Conservation (phyloP, 2,113 vertebrate species). For the Pseudorectes ferrugineus region DNA sequence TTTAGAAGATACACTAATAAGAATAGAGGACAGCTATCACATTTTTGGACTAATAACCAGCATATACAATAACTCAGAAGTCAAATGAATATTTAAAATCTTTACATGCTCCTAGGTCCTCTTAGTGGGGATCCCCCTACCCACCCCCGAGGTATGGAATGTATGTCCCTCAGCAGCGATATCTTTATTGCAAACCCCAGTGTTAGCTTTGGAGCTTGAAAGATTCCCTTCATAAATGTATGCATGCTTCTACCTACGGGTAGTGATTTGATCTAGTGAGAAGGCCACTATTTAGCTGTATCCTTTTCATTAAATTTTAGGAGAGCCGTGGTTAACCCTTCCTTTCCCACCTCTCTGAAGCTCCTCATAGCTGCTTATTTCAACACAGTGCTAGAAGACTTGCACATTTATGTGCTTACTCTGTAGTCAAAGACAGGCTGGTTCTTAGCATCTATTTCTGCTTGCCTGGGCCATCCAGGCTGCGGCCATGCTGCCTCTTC, state of each 20-base stretch:
- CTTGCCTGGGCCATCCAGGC: background rate
- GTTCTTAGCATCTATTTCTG: background rate
- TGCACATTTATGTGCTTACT: background rate
- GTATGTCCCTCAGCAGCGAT: background rate
- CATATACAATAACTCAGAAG: background rate
- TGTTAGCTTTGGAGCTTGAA: background rate
- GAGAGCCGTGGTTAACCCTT: background rate
- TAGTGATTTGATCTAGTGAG: background rate
- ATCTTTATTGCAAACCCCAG: background rate
- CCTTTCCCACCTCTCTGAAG: background rate
- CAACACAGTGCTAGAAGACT: background rate
- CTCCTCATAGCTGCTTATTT: background rate
- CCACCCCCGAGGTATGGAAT: background rate
- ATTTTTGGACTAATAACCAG: background rate
- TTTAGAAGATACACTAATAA: background rate
- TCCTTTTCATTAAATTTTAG: background rate
- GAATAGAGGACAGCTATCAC: background rate
- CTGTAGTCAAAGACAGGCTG: background rate
- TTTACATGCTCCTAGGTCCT: background rate
- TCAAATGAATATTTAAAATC: background rate
- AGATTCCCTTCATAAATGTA: background rate
- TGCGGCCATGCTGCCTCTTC: background rate
- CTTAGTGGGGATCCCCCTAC: background rate
- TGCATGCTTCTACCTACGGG: background rate
- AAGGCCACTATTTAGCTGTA: background rate